Evolutionary conservation across 2,113 vertebrate genomes (phyloP).

Genomic region (Notiomystis cincta): DNA sequence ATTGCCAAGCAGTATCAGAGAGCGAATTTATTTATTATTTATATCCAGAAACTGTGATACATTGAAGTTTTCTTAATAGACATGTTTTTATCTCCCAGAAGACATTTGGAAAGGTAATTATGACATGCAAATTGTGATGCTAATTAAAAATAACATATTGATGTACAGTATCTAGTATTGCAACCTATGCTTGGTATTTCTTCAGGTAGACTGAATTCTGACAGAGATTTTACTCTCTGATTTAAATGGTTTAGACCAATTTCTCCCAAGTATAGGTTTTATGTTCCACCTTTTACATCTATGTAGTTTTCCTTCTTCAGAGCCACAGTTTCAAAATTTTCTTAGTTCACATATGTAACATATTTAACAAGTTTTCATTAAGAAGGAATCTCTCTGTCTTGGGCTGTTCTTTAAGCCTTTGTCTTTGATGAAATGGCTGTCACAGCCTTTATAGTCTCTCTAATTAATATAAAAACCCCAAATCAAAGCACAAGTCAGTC

Average conservation of each 20-base stretch:
- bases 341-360: neutral
- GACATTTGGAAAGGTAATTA: slow-evolving; percentile 68
- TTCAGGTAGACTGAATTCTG: neutral
- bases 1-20: slow-evolving; percentile 42
- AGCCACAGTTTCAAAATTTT: neutral
- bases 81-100: slow-evolving; percentile 66
- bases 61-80: slow-evolving; percentile 59
- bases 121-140: slow-evolving; percentile 62
- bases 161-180: neutral
- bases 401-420: slow-evolving; percentile 2
- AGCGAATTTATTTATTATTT: slow-evolving; percentile 55
- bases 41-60: slow-evolving; percentile 28
- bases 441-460: neutral
- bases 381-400: neutral
- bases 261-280: neutral
- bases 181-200: neutral
- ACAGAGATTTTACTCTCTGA: neutral
- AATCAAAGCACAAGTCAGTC: slow-evolving; percentile 35
- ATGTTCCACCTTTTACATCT: neutral
- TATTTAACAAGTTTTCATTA: neutral
- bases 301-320: neutral
- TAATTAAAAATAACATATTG: slow-evolving; percentile 54
- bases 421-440: slow-evolving; percentile 37
- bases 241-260: neutral
- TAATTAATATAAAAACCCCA: slow-evolving; percentile 30